Conservation (phyloP, 2,888 invertebrate species). For the Pristionchus exspectatus region DNA sequence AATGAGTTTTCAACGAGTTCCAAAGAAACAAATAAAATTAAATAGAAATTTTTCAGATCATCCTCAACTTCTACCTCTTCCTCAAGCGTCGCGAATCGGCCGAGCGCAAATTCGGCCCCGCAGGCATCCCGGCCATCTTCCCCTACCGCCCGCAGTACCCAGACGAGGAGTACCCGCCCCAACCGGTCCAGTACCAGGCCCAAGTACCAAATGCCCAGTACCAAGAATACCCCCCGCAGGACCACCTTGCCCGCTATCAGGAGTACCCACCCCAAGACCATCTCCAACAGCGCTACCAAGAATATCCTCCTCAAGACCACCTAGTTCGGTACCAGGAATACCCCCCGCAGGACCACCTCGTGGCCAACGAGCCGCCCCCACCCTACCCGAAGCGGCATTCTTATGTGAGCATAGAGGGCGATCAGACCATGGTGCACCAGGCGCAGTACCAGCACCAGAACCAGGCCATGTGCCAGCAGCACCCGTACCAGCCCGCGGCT, state of each 20-base stretch:
- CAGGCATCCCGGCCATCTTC: neutral
- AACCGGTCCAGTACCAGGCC: neutral
- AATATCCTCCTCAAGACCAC: neutral
- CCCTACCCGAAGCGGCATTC: neutral
- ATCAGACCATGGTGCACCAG: neutral
- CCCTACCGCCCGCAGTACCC: neutral
- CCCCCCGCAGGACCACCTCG: neutral
- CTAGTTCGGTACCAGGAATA: neutral
- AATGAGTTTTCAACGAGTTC: too few species aligned
- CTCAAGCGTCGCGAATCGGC: neutral
- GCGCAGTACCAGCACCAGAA: neutral
- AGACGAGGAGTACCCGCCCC: neutral
- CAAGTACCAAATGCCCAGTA: neutral
- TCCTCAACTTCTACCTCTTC: slow-evolving; percentile 18
- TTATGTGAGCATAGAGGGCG: neutral
- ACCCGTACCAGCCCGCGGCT: neutral
- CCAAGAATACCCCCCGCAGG: neutral
- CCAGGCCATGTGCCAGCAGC: neutral
- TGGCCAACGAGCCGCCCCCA: neutral
- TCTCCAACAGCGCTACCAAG: neutral
- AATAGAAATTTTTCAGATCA: neutral
- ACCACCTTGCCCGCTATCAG: neutral
- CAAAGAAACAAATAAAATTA: neutral
- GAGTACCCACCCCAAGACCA: slow-evolving; percentile 3
- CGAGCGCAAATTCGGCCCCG: neutral